Conservation (phyloP, 2,113 vertebrate genomes). For the Micronisus gabar region DNA sequence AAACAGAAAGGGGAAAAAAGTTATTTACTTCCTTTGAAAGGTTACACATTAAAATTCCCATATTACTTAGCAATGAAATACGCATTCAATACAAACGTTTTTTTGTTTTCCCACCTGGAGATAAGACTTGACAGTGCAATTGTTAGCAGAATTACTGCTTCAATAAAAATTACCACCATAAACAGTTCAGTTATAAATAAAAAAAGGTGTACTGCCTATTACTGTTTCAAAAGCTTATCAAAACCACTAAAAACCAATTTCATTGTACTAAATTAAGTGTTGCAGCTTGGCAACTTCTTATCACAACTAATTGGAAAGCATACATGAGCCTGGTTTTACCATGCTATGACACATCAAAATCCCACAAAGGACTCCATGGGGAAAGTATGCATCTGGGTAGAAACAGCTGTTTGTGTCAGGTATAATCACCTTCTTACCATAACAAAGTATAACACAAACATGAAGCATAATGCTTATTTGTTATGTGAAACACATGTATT, state of each 20-base stretch:
- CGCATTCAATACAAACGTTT: not conserved
- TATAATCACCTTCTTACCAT: not conserved
- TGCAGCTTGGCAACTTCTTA: not conserved
- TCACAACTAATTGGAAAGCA: not conserved
- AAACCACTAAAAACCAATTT: not conserved
- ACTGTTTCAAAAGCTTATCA: not conserved
- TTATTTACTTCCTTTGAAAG: constrained; percentile 36
- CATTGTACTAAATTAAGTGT: not conserved
- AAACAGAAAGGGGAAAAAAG: not conserved
- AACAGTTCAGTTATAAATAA: not conserved
- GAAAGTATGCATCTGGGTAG: not conserved
- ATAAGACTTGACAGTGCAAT: not conserved
- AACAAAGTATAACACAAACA: not conserved
- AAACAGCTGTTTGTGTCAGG: not conserved
- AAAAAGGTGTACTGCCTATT: not conserved
- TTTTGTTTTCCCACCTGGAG: constrained; percentile 15
- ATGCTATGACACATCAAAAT: not conserved
- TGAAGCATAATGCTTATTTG: not conserved
- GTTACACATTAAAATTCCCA: constrained; percentile 27
- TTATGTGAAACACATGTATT: not conserved
- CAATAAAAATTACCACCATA: constrained; percentile 28
- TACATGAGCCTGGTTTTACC: not conserved
- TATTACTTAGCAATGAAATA: constrained; percentile 27
- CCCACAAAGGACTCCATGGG: not conserved
- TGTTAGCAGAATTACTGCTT: constrained; percentile 21